phyloP scores from a whole-genome alignment of 1,140 invertebrate genomes.

The Rhopalosiphum padi region DNA sequence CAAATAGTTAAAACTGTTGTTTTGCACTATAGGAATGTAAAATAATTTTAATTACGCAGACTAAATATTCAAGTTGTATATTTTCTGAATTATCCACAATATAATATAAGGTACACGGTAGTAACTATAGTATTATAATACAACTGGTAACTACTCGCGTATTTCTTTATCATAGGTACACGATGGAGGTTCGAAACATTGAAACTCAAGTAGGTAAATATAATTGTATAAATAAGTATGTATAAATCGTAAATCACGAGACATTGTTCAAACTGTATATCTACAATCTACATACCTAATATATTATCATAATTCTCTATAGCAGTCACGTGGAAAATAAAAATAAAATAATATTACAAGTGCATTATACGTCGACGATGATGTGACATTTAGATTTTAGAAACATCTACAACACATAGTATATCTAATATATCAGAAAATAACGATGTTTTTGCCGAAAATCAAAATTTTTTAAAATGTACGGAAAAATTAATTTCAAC shows the following conservation, averaged over 20 bases:
- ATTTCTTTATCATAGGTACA: background rate
- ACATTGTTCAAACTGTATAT: background rate
- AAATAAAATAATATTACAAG: background rate
- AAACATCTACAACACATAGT: background rate
- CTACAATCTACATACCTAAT: background rate
- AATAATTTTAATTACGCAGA: no score
- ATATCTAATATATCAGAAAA: background rate
- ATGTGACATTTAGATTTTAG: background rate
- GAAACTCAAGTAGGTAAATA: background rate
- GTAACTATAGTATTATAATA: background rate
- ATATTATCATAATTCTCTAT: background rate
- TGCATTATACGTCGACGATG: background rate
- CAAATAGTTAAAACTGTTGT: background rate
- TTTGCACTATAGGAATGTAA: background rate
- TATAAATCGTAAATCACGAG: background rate
- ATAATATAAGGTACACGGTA: background rate
- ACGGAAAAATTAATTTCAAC: background rate
- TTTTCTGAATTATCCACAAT: background rate
- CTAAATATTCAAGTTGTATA: background rate
- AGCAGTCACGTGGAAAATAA: background rate
- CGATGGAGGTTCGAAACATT: background rate
- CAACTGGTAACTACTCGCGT: background rate
- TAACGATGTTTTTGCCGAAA: background rate
- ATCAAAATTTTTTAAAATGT: background rate
- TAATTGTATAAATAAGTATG: background rate